phyloP scores from a whole-genome alignment of 2,888 invertebrate genomes.

The Dryobota labecula region DNA sequence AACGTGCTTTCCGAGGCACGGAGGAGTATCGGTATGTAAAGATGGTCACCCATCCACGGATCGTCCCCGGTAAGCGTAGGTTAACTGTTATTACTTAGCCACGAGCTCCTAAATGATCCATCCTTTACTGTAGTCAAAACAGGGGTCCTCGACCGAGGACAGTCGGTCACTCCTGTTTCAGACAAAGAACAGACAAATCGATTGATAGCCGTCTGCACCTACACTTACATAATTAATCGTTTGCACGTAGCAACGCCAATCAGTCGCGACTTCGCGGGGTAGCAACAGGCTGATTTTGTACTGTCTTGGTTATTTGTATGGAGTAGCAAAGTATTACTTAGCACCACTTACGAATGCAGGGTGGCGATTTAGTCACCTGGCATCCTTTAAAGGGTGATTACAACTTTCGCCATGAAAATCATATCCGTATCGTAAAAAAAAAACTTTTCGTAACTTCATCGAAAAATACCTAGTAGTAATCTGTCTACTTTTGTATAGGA shows the following conservation, averaged over 20 bases:
- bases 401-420: no score
- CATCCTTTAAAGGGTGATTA: no score
- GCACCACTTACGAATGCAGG: background rate
- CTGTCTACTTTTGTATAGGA: no score
- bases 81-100: no score
- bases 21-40: no score
- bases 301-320: background rate
- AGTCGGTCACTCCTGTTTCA: conserved; percentile 44
- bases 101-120: conserved; percentile 6
- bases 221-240: conserved; percentile 45
- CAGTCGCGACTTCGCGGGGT: conserved; percentile 2
- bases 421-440: no score
- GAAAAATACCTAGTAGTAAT: no score
- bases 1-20: no score
- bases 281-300: conserved; percentile 11
- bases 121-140: conserved; percentile 12
- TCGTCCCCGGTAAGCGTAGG: no score
- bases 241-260: conserved; percentile 15
- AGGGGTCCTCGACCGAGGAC: conserved; percentile 41
- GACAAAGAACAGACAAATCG: conserved; percentile 55
- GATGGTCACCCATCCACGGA: no score
- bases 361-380: no score
- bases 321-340: background rate
- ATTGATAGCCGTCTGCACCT: conserved; percentile 44
- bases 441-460: no score